Percentiles rank a stretch among this genome's conserved stretches.
Conservation (phyloP, 2,888 invertebrate genomes). For the Athrips mouffetella region DNA sequence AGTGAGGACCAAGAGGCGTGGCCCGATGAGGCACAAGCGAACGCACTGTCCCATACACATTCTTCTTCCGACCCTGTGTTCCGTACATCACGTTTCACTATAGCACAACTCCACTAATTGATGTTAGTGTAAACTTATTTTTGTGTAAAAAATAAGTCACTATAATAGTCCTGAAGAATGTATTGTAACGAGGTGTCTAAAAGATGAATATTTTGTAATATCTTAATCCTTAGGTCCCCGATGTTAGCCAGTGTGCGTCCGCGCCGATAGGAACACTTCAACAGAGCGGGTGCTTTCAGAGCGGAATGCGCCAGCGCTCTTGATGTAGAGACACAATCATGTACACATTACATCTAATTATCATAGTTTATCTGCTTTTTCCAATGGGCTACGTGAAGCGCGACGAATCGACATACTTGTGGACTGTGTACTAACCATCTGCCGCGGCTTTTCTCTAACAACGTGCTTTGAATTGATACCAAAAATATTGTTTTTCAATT, state of each 20-base stretch:
- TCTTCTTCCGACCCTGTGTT: conserved; percentile 53
- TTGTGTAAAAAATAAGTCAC: conserved; percentile 66
- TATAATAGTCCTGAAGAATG: conserved; percentile 24
- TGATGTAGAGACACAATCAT: conserved; percentile 49
- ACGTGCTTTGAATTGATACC: not conserved
- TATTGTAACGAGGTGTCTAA: conserved; percentile 49
- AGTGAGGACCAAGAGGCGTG: conserved; percentile 44
- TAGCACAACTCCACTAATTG: conserved; percentile 17
- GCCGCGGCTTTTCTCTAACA: conserved; percentile 8
- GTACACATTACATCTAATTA: conserved; percentile 66
- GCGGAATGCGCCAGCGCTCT: conserved; percentile 47
- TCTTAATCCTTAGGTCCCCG: conserved; percentile 59
- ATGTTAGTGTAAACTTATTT: conserved; percentile 57
- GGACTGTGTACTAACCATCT: conserved; percentile 32
- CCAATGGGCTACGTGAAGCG: conserved; percentile 70
- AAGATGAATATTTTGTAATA: conserved; percentile 63
- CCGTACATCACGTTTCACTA: conserved; percentile 60
- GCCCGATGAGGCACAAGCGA: conserved; percentile 55
- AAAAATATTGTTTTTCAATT: not conserved
- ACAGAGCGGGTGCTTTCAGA: conserved; percentile 2
- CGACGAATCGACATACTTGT: conserved; percentile 61
- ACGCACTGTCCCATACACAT: conserved; percentile 66
- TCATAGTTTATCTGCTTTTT: conserved; percentile 74
- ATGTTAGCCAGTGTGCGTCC: conserved; percentile 20
- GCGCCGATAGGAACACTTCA: not conserved